These are phyloP conservation scores for Dastarcus helophoroides DNA, from an alignment of 2,888 invertebrate genomes.

Conservation along the genomic window DNA sequence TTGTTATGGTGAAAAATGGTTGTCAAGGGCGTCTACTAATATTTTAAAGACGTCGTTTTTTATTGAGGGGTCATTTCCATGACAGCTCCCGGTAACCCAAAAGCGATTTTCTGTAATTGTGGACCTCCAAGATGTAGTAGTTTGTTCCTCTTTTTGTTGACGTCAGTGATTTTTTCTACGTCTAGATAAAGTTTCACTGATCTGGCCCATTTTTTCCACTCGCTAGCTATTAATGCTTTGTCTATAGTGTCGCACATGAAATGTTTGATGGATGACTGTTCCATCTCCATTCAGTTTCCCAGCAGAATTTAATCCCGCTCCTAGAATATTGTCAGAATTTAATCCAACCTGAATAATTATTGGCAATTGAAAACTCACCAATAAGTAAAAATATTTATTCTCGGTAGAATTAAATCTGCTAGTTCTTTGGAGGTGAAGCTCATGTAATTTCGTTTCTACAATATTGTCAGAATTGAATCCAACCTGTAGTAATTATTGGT, in stretches of 20 bases:
- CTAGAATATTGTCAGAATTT: no score
- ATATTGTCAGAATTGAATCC: no score
- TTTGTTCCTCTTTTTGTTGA: conserved; percentile 18
- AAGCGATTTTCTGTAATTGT: conserved; percentile 21
- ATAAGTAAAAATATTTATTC: no score
- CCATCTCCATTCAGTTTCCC: no score
- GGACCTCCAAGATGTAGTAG: conserved; percentile 21
- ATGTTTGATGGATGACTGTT: conserved; percentile 15
- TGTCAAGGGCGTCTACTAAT: conserved; percentile 17
- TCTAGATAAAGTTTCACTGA: conserved; percentile 19
- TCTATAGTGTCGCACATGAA: conserved; percentile 18
- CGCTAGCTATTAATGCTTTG: conserved; percentile 15
- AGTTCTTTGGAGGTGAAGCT: no score
- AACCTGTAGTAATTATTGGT: no score
- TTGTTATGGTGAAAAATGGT: conserved; percentile 23
- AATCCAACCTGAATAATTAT: no score
- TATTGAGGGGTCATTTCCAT: conserved; percentile 8
- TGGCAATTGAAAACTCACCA: no score
- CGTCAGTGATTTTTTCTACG: conserved; percentile 18
- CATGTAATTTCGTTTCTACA: no score
- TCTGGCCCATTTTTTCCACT: conserved; percentile 21
- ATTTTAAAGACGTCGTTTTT: conserved; percentile 18
- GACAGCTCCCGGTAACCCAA: conserved; percentile 19
- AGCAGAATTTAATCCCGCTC: no score
- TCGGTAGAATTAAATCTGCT: no score